Conservation (phyloP, 2,888 invertebrate genomes). For the Emesis russula region DNA sequence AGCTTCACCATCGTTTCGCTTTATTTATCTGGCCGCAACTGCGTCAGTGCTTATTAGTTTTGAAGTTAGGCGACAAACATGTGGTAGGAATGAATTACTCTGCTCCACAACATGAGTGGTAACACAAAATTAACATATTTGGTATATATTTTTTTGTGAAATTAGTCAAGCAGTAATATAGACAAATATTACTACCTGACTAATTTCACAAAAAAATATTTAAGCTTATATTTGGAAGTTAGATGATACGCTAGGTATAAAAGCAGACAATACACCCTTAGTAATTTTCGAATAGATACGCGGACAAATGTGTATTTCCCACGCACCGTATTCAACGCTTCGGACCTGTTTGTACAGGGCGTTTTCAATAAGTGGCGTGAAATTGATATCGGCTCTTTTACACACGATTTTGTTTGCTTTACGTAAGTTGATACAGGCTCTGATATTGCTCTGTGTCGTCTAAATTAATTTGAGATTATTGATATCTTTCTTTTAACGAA, state of each 20-base stretch:
- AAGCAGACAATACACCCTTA: neutral
- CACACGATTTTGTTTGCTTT: constrained; percentile 91
- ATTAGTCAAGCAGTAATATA: too few relatives aligned
- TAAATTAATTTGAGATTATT: neutral
- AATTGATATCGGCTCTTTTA: constrained; percentile 92
- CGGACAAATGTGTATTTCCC: constrained; percentile 84
- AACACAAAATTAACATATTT: too few relatives aligned
- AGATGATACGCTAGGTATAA: neutral
- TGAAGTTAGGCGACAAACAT: too few relatives aligned
- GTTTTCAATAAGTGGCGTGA: constrained; percentile 92
- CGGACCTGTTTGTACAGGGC: constrained; percentile 91
- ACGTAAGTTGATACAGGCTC: constrained; percentile 73
- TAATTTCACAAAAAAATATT: neutral
- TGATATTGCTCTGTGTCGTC: neutral
- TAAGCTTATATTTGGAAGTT: neutral
- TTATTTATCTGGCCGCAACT: too few relatives aligned
- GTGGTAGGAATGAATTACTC: too few relatives aligned
- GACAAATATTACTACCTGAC: too few relatives aligned
- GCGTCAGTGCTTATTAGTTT: too few relatives aligned
- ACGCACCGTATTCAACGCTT: constrained; percentile 79
- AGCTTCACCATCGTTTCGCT: too few relatives aligned
- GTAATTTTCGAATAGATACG: constrained; percentile 1
- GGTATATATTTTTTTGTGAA: too few relatives aligned
- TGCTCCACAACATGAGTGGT: too few relatives aligned
- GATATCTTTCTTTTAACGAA: neutral